Evolutionary conservation across 1,140 invertebrate species (phyloP).

Genomic region (Campoletis sonorensis): DNA sequence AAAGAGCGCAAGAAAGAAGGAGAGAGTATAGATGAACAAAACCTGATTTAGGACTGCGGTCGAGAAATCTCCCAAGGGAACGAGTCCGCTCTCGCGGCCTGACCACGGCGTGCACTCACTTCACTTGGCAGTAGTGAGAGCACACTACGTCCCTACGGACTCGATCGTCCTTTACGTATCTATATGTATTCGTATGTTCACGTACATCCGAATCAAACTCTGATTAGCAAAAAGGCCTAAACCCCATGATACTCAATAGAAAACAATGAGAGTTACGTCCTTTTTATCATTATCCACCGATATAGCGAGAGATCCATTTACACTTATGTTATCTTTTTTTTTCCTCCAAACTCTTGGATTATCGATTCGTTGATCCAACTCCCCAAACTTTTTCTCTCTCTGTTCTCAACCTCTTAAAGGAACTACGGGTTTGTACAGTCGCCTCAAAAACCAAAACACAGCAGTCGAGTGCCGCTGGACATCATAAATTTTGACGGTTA

Average conservation of each 20-base stretch:
- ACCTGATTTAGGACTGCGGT: constrained; percentile 76
- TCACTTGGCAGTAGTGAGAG: constrained; percentile 67
- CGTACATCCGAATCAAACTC: not conserved
- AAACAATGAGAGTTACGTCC: constrained; percentile 28
- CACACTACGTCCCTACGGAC: constrained; percentile 64
- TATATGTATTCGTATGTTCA: not conserved
- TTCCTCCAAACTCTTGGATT: constrained; percentile 52
- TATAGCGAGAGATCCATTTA: constrained; percentile 38
- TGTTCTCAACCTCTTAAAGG: constrained; percentile 27
- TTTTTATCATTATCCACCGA: not conserved
- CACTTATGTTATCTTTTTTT: constrained; percentile 49
- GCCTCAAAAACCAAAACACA: not conserved
- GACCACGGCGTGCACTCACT: constrained; percentile 70
- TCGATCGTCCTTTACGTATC: constrained; percentile 50
- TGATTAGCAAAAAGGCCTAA: not conserved
- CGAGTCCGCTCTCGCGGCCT: constrained; percentile 59
- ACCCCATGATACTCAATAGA: not conserved
- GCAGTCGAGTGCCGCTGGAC: too few relatives aligned
- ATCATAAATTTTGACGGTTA: too few relatives aligned
- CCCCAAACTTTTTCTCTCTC: constrained; percentile 39
- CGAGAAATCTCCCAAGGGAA: constrained; percentile 71
- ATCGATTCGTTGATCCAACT: constrained; percentile 1
- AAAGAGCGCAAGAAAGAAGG: constrained; percentile 62
- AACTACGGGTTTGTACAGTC: constrained; percentile 2
- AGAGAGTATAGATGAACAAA: constrained; percentile 69